These are phyloP conservation scores for Passer domesticus DNA, from an alignment of 2,113 vertebrate species.

Conservation along the genomic window DNA sequence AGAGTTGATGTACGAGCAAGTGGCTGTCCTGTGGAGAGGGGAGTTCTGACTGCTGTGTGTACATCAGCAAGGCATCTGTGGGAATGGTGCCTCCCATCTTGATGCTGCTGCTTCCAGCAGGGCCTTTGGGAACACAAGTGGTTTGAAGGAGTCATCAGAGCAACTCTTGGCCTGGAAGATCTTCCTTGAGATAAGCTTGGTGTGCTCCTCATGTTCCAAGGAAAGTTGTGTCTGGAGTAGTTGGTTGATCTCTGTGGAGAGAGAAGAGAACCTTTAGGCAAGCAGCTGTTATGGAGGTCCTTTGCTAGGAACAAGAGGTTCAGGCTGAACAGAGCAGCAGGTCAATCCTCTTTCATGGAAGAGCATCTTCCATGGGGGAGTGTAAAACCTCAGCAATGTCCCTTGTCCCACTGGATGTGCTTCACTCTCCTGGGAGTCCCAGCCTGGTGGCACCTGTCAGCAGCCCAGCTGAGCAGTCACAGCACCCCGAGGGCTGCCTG, in stretches of 20 bases:
- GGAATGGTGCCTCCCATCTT: not conserved
- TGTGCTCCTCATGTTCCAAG: not conserved
- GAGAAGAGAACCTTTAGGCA: not conserved
- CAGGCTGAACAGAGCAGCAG: not conserved
- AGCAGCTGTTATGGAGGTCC: not conserved
- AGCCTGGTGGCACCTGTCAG: not conserved
- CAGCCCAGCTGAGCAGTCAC: not conserved
- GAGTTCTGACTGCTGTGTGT: not conserved
- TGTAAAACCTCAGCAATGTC: not conserved
- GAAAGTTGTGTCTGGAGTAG: not conserved
- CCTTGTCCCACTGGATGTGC: not conserved
- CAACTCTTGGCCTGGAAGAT: not conserved
- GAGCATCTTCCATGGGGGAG: not conserved
- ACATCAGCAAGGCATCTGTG: not conserved
- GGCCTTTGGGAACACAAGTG: not conserved
- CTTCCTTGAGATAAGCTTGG: not conserved
- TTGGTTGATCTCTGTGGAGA: fast-evolving
- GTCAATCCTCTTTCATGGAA: not conserved
- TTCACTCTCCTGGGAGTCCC: not conserved
- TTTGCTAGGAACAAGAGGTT: not conserved
- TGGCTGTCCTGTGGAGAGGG: not conserved
- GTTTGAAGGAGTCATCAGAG: constrained; percentile 7
- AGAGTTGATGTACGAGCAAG: not conserved
- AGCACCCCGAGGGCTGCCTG: not conserved
- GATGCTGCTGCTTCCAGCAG: not conserved